Conservation (phyloP, 2,797 vertebrate species). For the Poecilia velifera region DNA sequence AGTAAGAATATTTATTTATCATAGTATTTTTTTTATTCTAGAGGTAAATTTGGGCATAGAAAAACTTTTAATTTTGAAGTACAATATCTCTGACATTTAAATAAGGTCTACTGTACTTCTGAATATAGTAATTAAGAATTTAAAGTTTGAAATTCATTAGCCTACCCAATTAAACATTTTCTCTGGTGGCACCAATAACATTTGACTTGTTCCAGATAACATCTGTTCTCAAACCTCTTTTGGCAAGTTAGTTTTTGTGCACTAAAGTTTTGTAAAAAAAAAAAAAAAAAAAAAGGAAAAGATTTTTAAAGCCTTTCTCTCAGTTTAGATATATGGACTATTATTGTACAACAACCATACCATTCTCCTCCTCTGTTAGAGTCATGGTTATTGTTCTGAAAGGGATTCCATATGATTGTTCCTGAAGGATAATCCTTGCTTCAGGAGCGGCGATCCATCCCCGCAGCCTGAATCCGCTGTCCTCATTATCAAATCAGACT, state of each 20-base stretch:
- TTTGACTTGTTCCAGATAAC: neutral
- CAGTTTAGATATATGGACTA: slow-evolving; percentile 1
- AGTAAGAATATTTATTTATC: neutral
- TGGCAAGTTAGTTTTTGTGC: slow-evolving; percentile 7
- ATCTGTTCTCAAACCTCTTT: neutral
- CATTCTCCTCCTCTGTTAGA: slow-evolving; percentile 33
- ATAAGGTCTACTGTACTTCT: neutral
- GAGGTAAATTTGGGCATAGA: neutral
- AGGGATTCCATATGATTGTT: slow-evolving; percentile 58
- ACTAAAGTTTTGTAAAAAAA: slow-evolving; percentile 1
- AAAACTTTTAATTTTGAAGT: neutral
- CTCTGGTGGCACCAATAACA: slow-evolving; percentile 7
- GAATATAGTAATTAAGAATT: neutral
- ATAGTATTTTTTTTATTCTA: neutral
- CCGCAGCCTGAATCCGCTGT: slow-evolving; percentile 48
- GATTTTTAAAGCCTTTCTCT: slow-evolving; percentile 12
- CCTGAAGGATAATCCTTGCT: slow-evolving; percentile 51
- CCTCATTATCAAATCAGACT: slow-evolving; percentile 74
- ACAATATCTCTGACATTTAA: neutral
- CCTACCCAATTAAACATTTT: slow-evolving; percentile 10
- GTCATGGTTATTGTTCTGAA: slow-evolving; percentile 54
- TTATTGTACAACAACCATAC: slow-evolving; percentile 16
- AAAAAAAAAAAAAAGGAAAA: neutral
- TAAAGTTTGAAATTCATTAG: slow-evolving; percentile 6
- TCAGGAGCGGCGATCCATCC: slow-evolving; percentile 54